Evolutionary conservation across 2,113 vertebrate genomes (phyloP).

Genomic region (Alectura lathami): DNA sequence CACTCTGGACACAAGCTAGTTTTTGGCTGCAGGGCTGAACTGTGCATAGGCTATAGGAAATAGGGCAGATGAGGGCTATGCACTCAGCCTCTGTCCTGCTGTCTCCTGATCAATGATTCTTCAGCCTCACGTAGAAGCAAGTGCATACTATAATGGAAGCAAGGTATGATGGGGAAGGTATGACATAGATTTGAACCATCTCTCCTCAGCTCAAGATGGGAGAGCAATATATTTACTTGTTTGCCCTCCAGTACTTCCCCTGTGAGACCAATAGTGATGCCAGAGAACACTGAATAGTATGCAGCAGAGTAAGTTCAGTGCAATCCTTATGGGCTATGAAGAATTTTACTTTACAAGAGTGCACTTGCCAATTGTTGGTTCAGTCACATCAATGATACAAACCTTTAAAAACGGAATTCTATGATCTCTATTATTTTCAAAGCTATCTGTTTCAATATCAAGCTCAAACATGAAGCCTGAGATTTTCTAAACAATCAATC

Average conservation of each 20-base stretch:
- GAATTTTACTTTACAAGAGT: neutral
- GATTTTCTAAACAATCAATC: neutral
- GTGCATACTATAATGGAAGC: neutral
- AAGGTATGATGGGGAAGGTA: neutral
- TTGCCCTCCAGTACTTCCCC: neutral
- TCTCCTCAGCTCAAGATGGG: neutral
- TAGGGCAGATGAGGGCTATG: neutral
- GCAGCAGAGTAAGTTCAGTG: neutral
- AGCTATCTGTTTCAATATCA: neutral
- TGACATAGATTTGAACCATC: fast-evolving
- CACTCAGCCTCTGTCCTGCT: neutral
- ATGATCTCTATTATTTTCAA: neutral
- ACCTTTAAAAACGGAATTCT: neutral
- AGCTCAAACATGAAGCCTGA: neutral
- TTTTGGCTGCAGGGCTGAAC: neutral
- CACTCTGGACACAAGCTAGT: neutral
- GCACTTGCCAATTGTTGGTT: neutral
- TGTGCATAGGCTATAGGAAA: neutral
- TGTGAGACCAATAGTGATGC: neutral
- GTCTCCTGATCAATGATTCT: neutral
- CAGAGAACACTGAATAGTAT: neutral
- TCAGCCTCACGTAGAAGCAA: neutral
- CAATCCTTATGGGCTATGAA: neutral
- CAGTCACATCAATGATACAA: neutral
- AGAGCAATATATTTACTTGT: neutral